Percentiles rank a stretch among this genome's conserved stretches.
phyloP scores from a whole-genome alignment of 2,113 vertebrate genomes.

The Lophotis ruficrista region DNA sequence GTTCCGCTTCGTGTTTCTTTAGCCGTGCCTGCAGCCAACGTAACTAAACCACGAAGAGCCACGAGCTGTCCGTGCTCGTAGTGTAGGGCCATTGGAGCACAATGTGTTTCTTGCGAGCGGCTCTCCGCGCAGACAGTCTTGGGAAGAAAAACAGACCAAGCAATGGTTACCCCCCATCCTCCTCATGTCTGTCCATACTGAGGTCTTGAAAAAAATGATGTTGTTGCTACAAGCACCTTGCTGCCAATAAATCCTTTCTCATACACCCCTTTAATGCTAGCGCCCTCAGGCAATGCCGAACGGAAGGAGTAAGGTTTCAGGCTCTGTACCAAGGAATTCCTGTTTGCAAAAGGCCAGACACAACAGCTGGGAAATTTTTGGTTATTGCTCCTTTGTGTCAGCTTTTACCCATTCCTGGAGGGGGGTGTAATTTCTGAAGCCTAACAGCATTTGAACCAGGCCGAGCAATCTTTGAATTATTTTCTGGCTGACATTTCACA shows the following conservation, averaged over 20 bases:
- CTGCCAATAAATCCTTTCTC: conserved; percentile 3
- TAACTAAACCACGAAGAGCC: background rate
- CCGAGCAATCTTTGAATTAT: background rate
- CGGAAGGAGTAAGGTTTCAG: conserved; percentile 18
- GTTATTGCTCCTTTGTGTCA: conserved; percentile 52
- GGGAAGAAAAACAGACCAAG: background rate
- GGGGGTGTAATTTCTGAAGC: conserved; percentile 27
- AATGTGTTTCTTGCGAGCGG: background rate
- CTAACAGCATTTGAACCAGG: background rate
- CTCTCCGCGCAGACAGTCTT: background rate
- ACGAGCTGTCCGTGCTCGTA: background rate
- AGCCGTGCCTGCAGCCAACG: background rate
- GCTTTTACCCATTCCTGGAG: conserved; percentile 18
- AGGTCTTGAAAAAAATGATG: background rate
- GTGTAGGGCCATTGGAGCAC: background rate
- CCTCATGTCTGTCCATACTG: background rate
- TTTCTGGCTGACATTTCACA: conserved; percentile 32
- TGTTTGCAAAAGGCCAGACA: conserved; percentile 52
- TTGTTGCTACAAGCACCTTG: background rate
- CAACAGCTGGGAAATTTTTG: conserved; percentile 50
- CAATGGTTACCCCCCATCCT: background rate
- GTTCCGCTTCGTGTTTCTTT: background rate
- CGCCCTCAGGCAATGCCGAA: background rate
- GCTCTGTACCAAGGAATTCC: conserved; percentile 17
- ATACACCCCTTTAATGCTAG: background rate